These are phyloP conservation scores for Lagodon rhomboides DNA, from an alignment of 2,797 vertebrate species.

Conservation along the genomic window DNA sequence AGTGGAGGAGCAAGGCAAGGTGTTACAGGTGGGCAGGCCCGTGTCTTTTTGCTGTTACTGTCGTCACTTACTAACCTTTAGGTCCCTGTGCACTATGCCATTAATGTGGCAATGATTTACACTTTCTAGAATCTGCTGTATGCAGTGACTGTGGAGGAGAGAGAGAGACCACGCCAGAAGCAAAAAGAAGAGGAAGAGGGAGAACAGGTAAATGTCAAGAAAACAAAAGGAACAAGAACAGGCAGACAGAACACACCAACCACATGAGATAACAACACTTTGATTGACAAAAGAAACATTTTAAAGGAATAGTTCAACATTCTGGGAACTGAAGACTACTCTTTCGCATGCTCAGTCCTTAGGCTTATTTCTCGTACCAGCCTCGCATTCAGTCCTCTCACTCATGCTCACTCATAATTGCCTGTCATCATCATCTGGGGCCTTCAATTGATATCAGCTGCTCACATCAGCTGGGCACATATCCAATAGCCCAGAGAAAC, in stretches of 20 bases:
- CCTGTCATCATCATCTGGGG: too few relatives aligned
- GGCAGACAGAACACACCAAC: slow-evolving; percentile 47
- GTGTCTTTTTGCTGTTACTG: slow-evolving; percentile 30
- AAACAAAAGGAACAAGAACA: slow-evolving; percentile 43
- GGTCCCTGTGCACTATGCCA: slow-evolving; percentile 98
- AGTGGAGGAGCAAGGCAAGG: slow-evolving; percentile 55
- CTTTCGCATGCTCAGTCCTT: too few relatives aligned
- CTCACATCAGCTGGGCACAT: too few relatives aligned
- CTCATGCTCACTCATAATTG: too few relatives aligned
- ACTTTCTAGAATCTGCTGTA: slow-evolving; percentile 99
- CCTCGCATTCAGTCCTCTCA: too few relatives aligned
- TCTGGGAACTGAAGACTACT: background rate
- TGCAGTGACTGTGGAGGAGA: slow-evolving; percentile 93
- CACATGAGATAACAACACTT: slow-evolving; percentile 22
- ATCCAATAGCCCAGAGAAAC: too few relatives aligned
- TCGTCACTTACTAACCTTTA: slow-evolving; percentile 94
- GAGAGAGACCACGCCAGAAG: slow-evolving; percentile 63
- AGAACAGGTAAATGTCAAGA: slow-evolving; percentile 64
- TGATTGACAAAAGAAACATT: slow-evolving; percentile 3
- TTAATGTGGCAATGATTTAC: slow-evolving; percentile 98
- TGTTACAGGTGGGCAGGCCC: slow-evolving; percentile 52
- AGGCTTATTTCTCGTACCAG: too few relatives aligned
- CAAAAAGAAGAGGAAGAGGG: slow-evolving; percentile 70
- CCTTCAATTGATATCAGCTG: too few relatives aligned
- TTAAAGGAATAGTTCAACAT: slow-evolving; percentile 40